Percentiles rank a stretch among this genome's conserved stretches.
Conservation (phyloP, 2,113 vertebrate species). For the Phodopus roborovskii region DNA sequence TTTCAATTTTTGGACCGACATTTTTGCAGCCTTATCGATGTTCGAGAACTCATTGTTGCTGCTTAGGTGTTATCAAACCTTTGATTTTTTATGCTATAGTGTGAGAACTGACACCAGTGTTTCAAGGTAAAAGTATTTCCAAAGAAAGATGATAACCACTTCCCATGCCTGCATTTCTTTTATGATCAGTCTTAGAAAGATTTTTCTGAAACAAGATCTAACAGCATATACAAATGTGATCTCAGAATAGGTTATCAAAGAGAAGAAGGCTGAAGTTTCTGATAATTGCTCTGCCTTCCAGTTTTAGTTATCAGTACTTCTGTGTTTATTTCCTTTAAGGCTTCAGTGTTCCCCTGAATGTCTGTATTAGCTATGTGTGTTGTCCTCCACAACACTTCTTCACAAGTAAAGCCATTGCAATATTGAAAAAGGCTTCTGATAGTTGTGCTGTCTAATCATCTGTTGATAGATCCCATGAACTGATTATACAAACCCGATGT, state of each 20-base stretch:
- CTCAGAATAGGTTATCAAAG: not conserved
- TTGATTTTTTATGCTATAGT: not conserved
- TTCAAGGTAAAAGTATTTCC: not conserved
- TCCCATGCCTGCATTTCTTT: not conserved
- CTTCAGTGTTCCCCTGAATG: not conserved
- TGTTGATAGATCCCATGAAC: not conserved
- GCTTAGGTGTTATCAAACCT: accelerated
- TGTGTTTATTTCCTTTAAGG: not conserved
- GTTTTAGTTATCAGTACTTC: not conserved
- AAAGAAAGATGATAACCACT: not conserved
- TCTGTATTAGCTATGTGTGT: not conserved
- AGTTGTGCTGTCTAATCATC: not conserved
- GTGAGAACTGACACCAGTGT: not conserved
- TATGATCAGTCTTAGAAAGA: not conserved
- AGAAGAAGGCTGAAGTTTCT: not conserved
- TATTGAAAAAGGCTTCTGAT: not conserved
- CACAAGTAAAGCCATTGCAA: not conserved
- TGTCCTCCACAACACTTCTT: not conserved
- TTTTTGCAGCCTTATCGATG: not conserved
- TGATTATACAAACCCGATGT: not conserved
- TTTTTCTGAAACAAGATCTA: not conserved
- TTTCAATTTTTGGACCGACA: not conserved
- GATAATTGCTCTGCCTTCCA: not conserved
- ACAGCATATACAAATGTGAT: not conserved
- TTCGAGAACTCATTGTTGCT: not conserved